Conservation (phyloP, 2,888 invertebrate species). For the Rhagium mordax region DNA sequence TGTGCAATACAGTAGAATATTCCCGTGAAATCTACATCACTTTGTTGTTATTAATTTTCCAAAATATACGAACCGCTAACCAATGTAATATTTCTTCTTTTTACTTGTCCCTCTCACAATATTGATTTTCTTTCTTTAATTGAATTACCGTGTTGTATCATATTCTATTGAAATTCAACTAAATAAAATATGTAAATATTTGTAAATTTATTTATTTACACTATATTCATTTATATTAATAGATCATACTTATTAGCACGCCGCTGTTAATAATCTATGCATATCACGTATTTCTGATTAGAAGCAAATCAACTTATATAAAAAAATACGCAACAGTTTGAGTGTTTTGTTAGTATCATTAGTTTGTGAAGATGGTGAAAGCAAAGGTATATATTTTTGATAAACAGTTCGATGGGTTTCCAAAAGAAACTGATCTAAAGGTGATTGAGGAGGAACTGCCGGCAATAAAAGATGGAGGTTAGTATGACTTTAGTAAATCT, state of each 20-base stretch:
- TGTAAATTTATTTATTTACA: neutral
- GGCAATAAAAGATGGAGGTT: conserved; percentile 79
- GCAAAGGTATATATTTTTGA: conserved; percentile 77
- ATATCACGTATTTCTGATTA: neutral
- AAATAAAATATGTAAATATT: too few species aligned
- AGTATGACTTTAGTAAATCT: conserved; percentile 5
- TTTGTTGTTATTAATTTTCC: too few species aligned
- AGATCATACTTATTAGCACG: neutral
- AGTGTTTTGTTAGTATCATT: neutral
- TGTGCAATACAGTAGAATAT: too few species aligned
- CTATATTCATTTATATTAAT: neutral
- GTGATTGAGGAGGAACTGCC: conserved; percentile 80
- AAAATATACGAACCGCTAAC: too few species aligned
- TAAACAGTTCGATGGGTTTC: conserved; percentile 78
- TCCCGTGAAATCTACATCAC: too few species aligned
- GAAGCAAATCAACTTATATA: neutral
- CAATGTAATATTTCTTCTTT: too few species aligned
- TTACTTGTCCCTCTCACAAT: too few species aligned
- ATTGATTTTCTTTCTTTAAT: too few species aligned
- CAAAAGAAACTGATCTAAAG: conserved; percentile 77
- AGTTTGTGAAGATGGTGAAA: conserved; percentile 31
- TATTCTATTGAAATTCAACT: too few species aligned
- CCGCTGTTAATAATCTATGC: neutral
- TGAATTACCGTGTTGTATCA: too few species aligned
- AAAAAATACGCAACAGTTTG: neutral